Evolutionary conservation across 2,113 vertebrate species (phyloP).

Genomic region (Rhea pennata): DNA sequence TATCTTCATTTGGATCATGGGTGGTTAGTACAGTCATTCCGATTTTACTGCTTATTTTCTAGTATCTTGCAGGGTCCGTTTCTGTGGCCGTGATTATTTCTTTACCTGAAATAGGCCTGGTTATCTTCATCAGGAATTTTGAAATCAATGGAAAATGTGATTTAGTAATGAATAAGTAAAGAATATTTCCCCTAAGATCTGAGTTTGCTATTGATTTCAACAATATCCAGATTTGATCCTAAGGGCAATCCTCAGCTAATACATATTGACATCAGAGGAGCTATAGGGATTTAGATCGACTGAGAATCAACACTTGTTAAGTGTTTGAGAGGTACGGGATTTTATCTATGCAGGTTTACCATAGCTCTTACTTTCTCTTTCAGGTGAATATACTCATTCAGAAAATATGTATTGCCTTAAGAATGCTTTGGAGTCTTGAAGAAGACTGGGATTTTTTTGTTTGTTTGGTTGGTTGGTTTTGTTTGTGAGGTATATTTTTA

Average conservation of each 20-base stretch:
- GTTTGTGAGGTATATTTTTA: not conserved
- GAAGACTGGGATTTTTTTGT: not conserved
- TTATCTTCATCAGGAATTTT: constrained; percentile 2
- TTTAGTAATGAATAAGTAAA: not conserved
- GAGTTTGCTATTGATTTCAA: not conserved
- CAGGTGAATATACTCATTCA: not conserved
- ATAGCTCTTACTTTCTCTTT: not conserved
- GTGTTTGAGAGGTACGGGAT: not conserved
- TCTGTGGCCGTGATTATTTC: not conserved
- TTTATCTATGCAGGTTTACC: not conserved
- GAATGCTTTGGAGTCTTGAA: not conserved
- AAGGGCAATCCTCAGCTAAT: not conserved
- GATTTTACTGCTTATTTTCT: not conserved
- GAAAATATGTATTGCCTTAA: not conserved
- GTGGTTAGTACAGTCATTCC: not conserved
- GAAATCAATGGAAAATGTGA: not conserved
- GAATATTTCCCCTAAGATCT: not conserved
- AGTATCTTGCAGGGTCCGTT: not conserved
- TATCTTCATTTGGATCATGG: not conserved
- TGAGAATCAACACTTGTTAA: not conserved
- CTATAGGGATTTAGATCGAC: not conserved
- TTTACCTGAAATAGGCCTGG: not conserved
- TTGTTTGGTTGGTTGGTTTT: not conserved
- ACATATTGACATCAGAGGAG: not conserved
- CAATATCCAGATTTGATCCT: not conserved